These are phyloP conservation scores for Harpalus rubripes DNA, from an alignment of 2,888 invertebrate genomes.

Conservation along the genomic window DNA sequence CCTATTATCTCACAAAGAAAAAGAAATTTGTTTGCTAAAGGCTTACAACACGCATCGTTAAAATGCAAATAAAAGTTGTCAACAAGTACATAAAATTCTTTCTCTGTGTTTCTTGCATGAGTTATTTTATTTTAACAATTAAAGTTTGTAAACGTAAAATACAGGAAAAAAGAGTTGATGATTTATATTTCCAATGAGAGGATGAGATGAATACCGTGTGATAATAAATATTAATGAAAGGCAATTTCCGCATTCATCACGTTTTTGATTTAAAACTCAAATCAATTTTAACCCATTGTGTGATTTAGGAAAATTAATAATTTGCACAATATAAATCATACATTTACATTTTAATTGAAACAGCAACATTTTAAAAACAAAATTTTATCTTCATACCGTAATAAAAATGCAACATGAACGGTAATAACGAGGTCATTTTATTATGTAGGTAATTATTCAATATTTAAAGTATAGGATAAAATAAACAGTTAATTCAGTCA, in stretches of 20 bases:
- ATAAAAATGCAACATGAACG: no score
- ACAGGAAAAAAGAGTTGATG: background rate
- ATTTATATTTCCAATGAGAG: background rate
- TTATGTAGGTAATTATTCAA: no score
- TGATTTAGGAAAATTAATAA: constrained; percentile 7
- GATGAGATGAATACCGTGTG: constrained; percentile 14
- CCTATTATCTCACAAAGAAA: background rate
- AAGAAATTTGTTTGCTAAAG: background rate
- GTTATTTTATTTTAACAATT: background rate
- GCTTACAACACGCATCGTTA: background rate
- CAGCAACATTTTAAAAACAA: no score
- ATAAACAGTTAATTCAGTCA: no score
- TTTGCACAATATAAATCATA: background rate
- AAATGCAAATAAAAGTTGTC: background rate
- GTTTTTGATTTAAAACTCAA: constrained; percentile 23
- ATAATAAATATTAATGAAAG: constrained; percentile 33
- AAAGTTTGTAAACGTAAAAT: background rate
- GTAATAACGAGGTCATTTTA: no score
- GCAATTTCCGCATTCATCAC: constrained; percentile 25
- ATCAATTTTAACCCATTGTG: background rate
- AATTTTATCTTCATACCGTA: no score
- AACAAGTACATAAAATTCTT: background rate
- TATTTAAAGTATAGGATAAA: no score
- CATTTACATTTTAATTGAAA: no score
- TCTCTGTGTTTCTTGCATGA: background rate